Evolutionary conservation across 2,888 invertebrate species (phyloP), one percentile per base, ranked within the genome.

Genomic region (Agrochola lychnidis): DNA sequence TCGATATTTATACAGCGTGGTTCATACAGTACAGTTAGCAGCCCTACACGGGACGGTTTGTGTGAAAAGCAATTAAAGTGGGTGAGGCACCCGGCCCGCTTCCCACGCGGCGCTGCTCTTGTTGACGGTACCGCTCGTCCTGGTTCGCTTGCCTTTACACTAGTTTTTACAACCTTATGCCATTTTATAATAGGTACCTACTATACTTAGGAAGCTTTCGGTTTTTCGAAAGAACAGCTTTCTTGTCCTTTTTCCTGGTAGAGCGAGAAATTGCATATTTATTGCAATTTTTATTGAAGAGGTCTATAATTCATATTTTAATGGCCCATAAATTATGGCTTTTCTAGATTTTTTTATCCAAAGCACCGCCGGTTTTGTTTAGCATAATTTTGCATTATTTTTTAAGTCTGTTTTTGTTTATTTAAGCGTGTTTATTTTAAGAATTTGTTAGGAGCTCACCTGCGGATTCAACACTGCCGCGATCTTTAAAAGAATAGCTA

Each of bases 31-130:
- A 79, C 84, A 68, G 78, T 80, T 81, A 79, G 75, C 80, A 83
- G 76, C 81, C 79, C 79, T 82, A 78, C 67, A 77, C 81, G 87
- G 89, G 88, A 89, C 87, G 84, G 88, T 88, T 87, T 83, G 87
- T 83, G 89, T 86, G 88, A 90, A 89, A 89, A 91, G 89, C 89
- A 91, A 92, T 93, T 91, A 93, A 91, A 91, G 89, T 91, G 90
- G 92, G 91, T 89, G 89, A 91, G 88, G 88, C 83, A 73, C 73
- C 88, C 88, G 92, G 86, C 93, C 93, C 81, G 90, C 92, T 94
- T 94, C 94, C 92, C 94, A 94, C 94, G 94, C 88, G 79, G 84
- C 85, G 64, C 68, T 86, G 87, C 87, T 85, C 76, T 81, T 86
- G 86, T 83, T 81, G 88, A 84, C 91, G 84, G 89, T 90, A 90